Evolutionary conservation across 1,140 invertebrate species (phyloP), one percentile per base, ranked within the genome.

Genomic region (Caenorhabditis latens): DNA sequence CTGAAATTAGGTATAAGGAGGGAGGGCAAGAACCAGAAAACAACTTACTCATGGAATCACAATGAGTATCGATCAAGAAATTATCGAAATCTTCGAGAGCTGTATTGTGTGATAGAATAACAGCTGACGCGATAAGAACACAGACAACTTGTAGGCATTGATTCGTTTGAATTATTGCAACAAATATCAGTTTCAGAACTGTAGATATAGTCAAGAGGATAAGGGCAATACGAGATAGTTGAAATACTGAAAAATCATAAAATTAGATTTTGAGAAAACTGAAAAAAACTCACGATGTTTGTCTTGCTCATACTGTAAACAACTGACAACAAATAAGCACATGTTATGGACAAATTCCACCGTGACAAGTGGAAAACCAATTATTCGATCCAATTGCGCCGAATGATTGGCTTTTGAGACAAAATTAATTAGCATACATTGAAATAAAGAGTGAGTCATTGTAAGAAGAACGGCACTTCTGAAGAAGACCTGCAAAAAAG

Each of bases 371-470:
- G 71, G 71, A 50, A 79, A 79, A 53, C 71, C 71, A 48, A 79
- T 79, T 21, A 79, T 79, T 79, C 71, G n/a, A 19, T 79, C 46
- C 8, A 79, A n/a, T 24, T 24, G 32, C 11, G 43, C 46, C 21
- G 46, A 50, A 24, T 79, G 43, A 42, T 79, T 79, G 4, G 43
- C 21, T 42, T 21, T 79, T 24, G 71, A 79, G 8, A 79, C 46
- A 79, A 50, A 79, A 79, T 79, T 79, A 32, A 79, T 79, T 9
- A 79, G n/a, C 43, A 79, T 79, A 14, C 71, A 79, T 79, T 79
- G 71, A 42, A 79, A 79, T 46, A 79, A n/a, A 4, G 71, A 48
- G 46, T 79, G 71, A 3, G 71, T 79, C 71, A 79, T 79, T 0
- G 71, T 50, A 3, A 79, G 21, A 24, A 79, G 71, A 79, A 79